phyloP scores from a whole-genome alignment of 1,140 invertebrate species.

The Ephestia elutella region DNA sequence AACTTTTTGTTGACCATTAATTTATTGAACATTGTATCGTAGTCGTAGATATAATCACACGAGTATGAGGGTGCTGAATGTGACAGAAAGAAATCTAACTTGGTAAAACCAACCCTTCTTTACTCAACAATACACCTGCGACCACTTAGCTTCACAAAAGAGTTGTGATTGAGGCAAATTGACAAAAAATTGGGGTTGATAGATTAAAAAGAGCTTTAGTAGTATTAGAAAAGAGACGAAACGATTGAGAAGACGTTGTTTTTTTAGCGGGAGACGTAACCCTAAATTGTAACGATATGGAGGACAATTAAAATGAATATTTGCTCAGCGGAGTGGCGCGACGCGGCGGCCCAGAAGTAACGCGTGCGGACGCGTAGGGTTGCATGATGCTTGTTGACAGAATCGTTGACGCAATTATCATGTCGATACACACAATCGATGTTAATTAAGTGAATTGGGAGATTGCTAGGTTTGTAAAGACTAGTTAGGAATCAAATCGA shows the following conservation, averaged over 20 bases:
- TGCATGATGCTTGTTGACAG: conserved; percentile 24
- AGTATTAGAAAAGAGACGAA: not conserved
- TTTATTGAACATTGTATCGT: not conserved
- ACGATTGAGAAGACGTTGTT: not conserved
- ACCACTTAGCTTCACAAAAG: conserved; percentile 30
- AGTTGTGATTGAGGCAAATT: conserved; percentile 22
- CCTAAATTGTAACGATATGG: conserved; percentile 19
- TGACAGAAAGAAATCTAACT: conserved; percentile 3
- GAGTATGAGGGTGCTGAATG: not conserved
- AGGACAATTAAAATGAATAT: conserved; percentile 53
- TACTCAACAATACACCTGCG: conserved; percentile 29
- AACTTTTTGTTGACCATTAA: conserved; percentile 14
- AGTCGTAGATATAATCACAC: not conserved
- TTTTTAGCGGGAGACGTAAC: conserved; percentile 11
- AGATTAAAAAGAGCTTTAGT: not conserved
- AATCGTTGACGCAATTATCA: not conserved
- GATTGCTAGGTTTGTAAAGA: not conserved
- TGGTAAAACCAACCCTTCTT: conserved; percentile 11
- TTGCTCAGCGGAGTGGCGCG: conserved; percentile 36
- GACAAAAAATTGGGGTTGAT: not conserved
- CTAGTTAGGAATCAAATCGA: not conserved
- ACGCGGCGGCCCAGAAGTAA: conserved; percentile 41
- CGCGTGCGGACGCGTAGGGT: conserved; percentile 37
- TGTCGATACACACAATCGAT: conserved; percentile 2
- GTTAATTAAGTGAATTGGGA: conserved; percentile 3